Evolutionary conservation across 2,113 vertebrate genomes (phyloP).

Genomic region (Platycercus adscitus): DNA sequence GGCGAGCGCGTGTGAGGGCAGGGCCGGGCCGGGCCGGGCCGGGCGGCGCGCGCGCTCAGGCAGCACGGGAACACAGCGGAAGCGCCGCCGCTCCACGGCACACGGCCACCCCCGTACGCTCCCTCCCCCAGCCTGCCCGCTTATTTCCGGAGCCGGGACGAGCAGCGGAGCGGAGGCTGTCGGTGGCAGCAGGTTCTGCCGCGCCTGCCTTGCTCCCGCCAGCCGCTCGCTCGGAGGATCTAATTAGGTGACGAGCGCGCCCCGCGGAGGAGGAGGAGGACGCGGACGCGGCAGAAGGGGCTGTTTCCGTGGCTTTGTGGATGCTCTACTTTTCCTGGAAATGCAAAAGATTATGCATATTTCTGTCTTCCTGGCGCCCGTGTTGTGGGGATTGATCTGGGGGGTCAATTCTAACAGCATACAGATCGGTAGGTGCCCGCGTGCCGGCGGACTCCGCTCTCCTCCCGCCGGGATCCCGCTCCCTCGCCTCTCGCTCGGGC

Average conservation of each 20-base stretch:
- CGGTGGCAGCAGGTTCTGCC: slow-evolving; percentile 14
- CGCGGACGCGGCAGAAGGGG: background rate
- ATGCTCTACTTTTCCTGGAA: slow-evolving; percentile 88
- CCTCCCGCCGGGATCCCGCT: background rate
- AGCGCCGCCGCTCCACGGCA: slow-evolving; percentile 62
- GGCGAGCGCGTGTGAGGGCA: slow-evolving; percentile 70
- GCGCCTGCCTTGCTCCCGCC: slow-evolving; percentile 21
- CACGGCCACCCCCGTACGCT: slow-evolving; percentile 63
- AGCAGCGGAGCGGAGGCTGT: slow-evolving; percentile 52
- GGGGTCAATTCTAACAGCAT: slow-evolving; percentile 92
- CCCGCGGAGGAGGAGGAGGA: slow-evolving; percentile 15
- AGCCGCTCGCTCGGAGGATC: slow-evolving; percentile 77
- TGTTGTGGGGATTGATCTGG: slow-evolving; percentile 89
- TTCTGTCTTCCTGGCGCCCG: slow-evolving; percentile 86
- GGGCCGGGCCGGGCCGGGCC: slow-evolving; percentile 4
- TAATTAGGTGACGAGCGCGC: slow-evolving; percentile 70
- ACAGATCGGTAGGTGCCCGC: slow-evolving; percentile 90
- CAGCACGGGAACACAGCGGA: slow-evolving; percentile 66
- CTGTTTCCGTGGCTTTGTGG: slow-evolving; percentile 74
- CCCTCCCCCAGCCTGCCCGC: background rate
- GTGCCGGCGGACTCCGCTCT: background rate
- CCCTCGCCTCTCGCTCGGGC: background rate
- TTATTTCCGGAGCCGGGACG: slow-evolving; percentile 70
- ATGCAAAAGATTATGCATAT: slow-evolving; percentile 94
- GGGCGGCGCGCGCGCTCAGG: slow-evolving; percentile 76